Evolutionary conservation across 2,888 invertebrate genomes (phyloP).

Genomic region (Cosmorhoe ocellata): DNA sequence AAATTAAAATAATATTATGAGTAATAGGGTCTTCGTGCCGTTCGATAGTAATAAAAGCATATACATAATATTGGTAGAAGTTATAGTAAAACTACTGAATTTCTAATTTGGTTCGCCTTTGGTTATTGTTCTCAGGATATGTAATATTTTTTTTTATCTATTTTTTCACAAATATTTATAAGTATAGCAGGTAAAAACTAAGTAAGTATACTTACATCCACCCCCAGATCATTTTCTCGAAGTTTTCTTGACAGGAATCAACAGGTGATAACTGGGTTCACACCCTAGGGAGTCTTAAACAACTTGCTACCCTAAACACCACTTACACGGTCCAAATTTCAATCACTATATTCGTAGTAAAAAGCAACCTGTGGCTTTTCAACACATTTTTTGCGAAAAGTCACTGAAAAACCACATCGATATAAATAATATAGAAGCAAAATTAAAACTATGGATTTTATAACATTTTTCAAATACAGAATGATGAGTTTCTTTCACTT

Average conservation of each 20-base stretch:
- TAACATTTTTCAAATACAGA: neutral
- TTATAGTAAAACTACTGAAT: no score
- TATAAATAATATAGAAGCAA: neutral
- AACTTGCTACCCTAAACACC: constrained; percentile 61
- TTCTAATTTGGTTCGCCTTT: no score
- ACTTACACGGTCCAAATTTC: constrained; percentile 60
- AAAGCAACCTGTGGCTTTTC: constrained; percentile 71
- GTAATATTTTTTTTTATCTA: no score
- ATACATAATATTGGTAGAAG: no score
- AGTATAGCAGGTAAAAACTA: neutral
- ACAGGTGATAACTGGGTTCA: constrained; percentile 75
- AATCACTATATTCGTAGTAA: constrained; percentile 47
- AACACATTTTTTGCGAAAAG: constrained; percentile 7
- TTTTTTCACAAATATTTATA: no score
- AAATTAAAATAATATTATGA: no score
- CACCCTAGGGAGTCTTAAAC: constrained; percentile 56
- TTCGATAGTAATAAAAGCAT: no score
- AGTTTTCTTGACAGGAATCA: constrained; percentile 63
- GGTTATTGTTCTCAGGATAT: no score
- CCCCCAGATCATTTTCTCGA: constrained; percentile 73
- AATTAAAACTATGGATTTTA: neutral
- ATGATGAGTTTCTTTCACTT: neutral
- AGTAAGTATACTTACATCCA: constrained; percentile 62
- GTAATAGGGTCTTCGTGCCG: no score
- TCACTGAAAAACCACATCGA: neutral